phyloP scores from a whole-genome alignment of 2,113 vertebrate genomes.

The Callocephalon fimbriatum region DNA sequence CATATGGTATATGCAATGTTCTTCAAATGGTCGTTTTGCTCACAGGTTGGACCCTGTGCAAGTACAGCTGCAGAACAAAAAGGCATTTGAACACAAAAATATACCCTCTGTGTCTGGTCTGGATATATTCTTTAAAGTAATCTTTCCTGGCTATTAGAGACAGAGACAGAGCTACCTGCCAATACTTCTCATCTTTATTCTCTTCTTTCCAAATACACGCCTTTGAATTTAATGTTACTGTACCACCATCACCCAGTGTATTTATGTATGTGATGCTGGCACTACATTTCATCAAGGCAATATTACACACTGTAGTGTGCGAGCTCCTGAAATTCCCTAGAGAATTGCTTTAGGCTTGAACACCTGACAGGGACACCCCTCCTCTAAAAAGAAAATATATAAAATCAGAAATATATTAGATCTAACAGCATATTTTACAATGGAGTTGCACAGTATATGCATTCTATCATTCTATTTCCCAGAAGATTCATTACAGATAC shows the following conservation, averaged over 20 bases:
- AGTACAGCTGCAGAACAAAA: constrained; percentile 18
- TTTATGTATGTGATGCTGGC: constrained; percentile 51
- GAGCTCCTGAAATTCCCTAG: constrained; percentile 45
- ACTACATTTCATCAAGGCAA: constrained; percentile 60
- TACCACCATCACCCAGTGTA: constrained; percentile 18
- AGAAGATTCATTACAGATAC: constrained; percentile 93
- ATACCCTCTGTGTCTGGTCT: neutral
- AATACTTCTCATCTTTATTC: constrained; percentile 40
- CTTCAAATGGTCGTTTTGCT: constrained; percentile 38
- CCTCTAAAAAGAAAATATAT: constrained; percentile 35
- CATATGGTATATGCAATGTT: neutral
- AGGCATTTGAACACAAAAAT: neutral
- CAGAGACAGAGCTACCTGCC: constrained; percentile 53
- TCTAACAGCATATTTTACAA: constrained; percentile 82
- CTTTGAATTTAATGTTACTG: constrained; percentile 45
- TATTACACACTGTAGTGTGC: constrained; percentile 23
- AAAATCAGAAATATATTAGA: constrained; percentile 71
- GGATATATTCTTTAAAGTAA: constrained; percentile 19
- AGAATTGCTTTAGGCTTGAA: constrained; percentile 73
- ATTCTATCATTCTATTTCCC: constrained; percentile 85
- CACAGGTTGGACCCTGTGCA: neutral
- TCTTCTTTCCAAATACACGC: constrained; percentile 50
- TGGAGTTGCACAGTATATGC: constrained; percentile 74
- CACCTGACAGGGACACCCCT: constrained; percentile 72
- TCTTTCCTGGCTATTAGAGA: constrained; percentile 67